These are phyloP conservation scores for Xestia c-nigrum DNA, from an alignment of 2,888 invertebrate species.

Conservation along the genomic window DNA sequence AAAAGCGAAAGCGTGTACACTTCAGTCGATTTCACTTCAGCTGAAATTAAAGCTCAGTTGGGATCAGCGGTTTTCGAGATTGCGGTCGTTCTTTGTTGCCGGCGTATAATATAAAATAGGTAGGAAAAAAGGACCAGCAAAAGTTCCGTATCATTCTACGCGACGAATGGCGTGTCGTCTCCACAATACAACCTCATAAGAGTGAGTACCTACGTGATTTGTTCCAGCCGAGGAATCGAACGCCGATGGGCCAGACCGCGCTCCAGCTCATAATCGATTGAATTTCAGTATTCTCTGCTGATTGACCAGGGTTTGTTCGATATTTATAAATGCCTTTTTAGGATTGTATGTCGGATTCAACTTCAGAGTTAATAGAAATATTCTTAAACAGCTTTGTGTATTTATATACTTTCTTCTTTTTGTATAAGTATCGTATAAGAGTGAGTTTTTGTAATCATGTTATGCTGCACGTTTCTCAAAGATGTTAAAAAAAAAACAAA, in stretches of 20 bases:
- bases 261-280: constrained; percentile 26
- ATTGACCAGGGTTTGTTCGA: constrained; percentile 7
- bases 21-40: constrained; percentile 85
- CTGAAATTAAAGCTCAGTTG: constrained; percentile 83
- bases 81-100: constrained; percentile 76
- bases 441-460: constrained; percentile 16
- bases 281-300: constrained; percentile 15
- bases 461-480: background rate
- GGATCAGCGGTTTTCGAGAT: constrained; percentile 80
- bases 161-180: constrained; percentile 58
- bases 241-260: background rate
- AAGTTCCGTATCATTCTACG: constrained; percentile 64
- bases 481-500: constrained; percentile 26
- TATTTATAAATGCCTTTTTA: constrained; percentile 7
- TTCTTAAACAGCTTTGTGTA: background rate
- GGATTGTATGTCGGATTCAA: background rate
- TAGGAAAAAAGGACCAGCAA: constrained; percentile 63
- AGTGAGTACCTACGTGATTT: constrained; percentile 52
- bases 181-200: constrained; percentile 54
- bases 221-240: constrained; percentile 8
- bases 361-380: constrained; percentile 9
- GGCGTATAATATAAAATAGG: constrained; percentile 71
- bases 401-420: constrained; percentile 17
- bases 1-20: constrained; percentile 88
- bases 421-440: background rate